phyloP scores from a whole-genome alignment of 1,140 invertebrate species.

The Zaprionus kolodkinae region DNA sequence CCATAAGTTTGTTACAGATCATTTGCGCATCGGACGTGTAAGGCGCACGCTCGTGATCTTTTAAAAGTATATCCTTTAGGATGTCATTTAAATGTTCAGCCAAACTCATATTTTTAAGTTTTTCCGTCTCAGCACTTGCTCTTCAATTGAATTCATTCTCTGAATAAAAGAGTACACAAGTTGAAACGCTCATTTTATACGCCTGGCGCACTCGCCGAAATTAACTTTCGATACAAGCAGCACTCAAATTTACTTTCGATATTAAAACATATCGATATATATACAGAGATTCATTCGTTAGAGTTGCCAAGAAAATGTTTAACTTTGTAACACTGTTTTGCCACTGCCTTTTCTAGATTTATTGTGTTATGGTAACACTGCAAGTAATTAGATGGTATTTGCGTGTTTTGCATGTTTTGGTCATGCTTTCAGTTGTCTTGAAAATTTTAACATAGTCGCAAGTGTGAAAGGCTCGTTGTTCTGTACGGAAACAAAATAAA shows the following conservation, averaged over 20 bases:
- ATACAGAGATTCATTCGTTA: background rate
- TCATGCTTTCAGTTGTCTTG: constrained; percentile 42
- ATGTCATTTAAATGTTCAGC: constrained; percentile 13
- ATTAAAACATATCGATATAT: background rate
- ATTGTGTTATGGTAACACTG: background rate
- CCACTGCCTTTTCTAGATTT: background rate
- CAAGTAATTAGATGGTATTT: constrained; percentile 13
- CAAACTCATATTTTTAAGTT: background rate
- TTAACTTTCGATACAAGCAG: background rate
- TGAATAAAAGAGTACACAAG: background rate
- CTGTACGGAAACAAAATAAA: constrained; percentile 34
- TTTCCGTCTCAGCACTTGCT: background rate
- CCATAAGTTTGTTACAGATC: constrained; percentile 39
- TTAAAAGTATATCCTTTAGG: constrained; percentile 20
- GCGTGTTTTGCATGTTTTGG: constrained; percentile 1
- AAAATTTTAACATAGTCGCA: constrained; percentile 43
- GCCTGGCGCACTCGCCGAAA: background rate
- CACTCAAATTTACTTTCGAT: background rate
- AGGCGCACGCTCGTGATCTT: constrained; percentile 1
- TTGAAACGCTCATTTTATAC: background rate
- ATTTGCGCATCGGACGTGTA: constrained; percentile 21
- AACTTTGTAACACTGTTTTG: background rate
- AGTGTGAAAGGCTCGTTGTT: constrained; percentile 15
- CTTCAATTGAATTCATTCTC: background rate
- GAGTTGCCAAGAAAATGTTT: background rate